Percentiles rank a stretch among this genome's conserved stretches.
phyloP scores from a whole-genome alignment of 2,113 vertebrate genomes.

The Macquaria australasica region DNA sequence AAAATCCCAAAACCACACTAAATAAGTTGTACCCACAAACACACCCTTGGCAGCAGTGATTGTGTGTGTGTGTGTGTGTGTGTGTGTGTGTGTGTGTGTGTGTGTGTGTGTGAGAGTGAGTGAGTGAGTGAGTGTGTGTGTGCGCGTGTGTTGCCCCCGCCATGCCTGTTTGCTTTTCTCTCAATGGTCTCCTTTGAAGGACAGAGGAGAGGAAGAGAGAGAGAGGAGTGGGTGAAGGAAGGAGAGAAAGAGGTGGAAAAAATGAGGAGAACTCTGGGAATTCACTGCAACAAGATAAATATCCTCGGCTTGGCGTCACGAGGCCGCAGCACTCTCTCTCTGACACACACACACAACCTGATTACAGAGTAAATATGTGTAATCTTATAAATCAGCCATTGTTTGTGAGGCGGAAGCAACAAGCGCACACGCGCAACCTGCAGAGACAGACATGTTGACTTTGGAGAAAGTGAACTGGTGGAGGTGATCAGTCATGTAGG shows the following conservation, averaged over 20 bases:
- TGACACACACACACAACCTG: slow-evolving; percentile 50
- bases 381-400: slow-evolving; percentile 83
- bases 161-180: slow-evolving; percentile 79
- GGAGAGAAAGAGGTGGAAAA: slow-evolving; percentile 34
- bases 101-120: slow-evolving; percentile 17
- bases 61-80: slow-evolving; percentile 33
- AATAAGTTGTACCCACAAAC: slow-evolving; percentile 60
- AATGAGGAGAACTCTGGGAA: slow-evolving; percentile 74
- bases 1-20: slow-evolving; percentile 57
- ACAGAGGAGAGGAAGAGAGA: slow-evolving; percentile 33
- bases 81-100: slow-evolving; percentile 25
- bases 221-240: slow-evolving; percentile 37
- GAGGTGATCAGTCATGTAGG: slow-evolving; percentile 68
- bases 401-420: slow-evolving; percentile 63
- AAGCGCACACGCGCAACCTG: slow-evolving; percentile 31
- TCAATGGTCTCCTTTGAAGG: slow-evolving; percentile 83
- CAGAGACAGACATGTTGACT: slow-evolving; percentile 73
- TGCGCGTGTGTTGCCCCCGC: slow-evolving; percentile 59
- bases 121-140: not conserved
- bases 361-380: slow-evolving; percentile 82
- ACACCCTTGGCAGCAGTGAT: slow-evolving; percentile 45
- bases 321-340: slow-evolving; percentile 52
- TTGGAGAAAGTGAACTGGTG: slow-evolving; percentile 70
- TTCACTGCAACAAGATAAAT: slow-evolving; percentile 84
- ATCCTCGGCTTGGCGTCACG: slow-evolving; percentile 74